phyloP scores from a whole-genome alignment of 2,888 invertebrate genomes.

The Scaptomyza parva region DNA sequence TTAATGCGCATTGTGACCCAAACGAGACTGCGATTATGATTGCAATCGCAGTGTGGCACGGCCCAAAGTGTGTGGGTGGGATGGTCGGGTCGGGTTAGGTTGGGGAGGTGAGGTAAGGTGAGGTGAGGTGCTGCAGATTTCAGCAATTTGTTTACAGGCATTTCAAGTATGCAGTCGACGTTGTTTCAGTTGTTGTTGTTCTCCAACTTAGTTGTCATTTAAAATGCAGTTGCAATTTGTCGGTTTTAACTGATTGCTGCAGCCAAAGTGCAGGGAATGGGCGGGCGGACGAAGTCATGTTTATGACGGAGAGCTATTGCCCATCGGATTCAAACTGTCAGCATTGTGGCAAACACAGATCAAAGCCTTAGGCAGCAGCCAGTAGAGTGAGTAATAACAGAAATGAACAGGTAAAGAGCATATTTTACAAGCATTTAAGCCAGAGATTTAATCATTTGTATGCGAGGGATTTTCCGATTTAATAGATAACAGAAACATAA shows the following conservation, averaged over 20 bases:
- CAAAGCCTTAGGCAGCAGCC: not conserved
- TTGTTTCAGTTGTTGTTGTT: constrained; percentile 8
- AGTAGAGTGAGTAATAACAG: not conserved
- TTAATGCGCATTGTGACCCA: constrained; percentile 54
- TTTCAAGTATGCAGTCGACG: constrained; percentile 29
- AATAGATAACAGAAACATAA: not conserved
- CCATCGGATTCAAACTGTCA: constrained; percentile 18
- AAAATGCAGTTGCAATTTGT: constrained; percentile 74
- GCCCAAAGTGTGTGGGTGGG: not conserved
- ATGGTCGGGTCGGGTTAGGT: not conserved
- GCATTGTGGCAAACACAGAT: constrained; percentile 10
- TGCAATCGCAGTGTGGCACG: constrained; percentile 10
- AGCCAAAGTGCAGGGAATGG: not conserved
- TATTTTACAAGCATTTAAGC: not conserved
- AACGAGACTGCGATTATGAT: constrained; percentile 41
- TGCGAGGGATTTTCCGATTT: not conserved
- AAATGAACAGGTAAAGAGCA: not conserved
- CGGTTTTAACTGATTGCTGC: constrained; percentile 40
- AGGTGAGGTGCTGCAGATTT: constrained; percentile 19
- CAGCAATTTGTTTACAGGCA: constrained; percentile 42
- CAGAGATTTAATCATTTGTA: not conserved
- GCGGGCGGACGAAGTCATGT: too few relatives aligned
- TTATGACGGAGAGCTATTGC: constrained; percentile 24
- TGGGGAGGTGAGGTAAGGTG: too few relatives aligned
- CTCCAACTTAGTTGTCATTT: constrained; percentile 52